These are phyloP conservation scores for Conistra vaccinii DNA, from an alignment of 2,888 invertebrate genomes.

Conservation along the genomic window DNA sequence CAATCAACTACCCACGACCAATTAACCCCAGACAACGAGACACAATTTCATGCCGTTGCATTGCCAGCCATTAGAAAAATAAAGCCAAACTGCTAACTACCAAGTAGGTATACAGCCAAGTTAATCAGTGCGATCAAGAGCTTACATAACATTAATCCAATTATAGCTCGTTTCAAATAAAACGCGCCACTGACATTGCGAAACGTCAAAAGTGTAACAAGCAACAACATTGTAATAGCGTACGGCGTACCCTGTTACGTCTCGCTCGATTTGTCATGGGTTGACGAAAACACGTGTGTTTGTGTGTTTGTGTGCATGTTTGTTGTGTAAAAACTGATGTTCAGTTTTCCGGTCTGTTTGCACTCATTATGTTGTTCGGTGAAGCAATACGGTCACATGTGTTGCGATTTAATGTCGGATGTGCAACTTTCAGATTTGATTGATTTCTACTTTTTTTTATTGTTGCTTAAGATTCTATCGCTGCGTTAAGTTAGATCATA, in stretches of 20 bases:
- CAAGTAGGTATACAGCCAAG: slow-evolving; percentile 15
- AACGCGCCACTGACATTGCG: slow-evolving; percentile 59
- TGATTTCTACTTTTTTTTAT: slow-evolving; percentile 39
- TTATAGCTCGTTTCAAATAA: slow-evolving; percentile 59
- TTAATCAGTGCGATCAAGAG: slow-evolving; percentile 62
- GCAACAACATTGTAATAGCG: slow-evolving; percentile 55
- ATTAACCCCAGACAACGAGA: slow-evolving; percentile 42
- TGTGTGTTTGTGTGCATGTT: slow-evolving; percentile 41
- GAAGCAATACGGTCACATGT: slow-evolving; percentile 51
- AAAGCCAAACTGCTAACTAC: slow-evolving; percentile 18
- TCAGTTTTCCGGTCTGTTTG: slow-evolving; percentile 64
- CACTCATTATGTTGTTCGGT: slow-evolving; percentile 47
- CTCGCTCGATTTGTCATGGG: slow-evolving; percentile 73
- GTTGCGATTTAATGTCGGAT: slow-evolving; percentile 33
- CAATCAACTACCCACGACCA: slow-evolving; percentile 17
- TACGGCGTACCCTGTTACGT: slow-evolving; percentile 68
- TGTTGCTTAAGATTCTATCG: slow-evolving; percentile 15
- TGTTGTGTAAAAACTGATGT: slow-evolving; percentile 62
- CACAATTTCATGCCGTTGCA: slow-evolving; percentile 46
- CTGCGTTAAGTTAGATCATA: slow-evolving; percentile 35
- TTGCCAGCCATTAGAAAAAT: slow-evolving; percentile 43
- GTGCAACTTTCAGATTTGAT: slow-evolving; percentile 52
- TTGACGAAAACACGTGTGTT: slow-evolving; percentile 70
- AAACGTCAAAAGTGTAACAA: slow-evolving; percentile 63
- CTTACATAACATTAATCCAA: slow-evolving; percentile 63